A percentile compares a stretch with the other conserved stretches of the same genome.
Evolutionary conservation across 2,113 vertebrate species (phyloP).

Genomic region (Dipodomys ordii): DNA sequence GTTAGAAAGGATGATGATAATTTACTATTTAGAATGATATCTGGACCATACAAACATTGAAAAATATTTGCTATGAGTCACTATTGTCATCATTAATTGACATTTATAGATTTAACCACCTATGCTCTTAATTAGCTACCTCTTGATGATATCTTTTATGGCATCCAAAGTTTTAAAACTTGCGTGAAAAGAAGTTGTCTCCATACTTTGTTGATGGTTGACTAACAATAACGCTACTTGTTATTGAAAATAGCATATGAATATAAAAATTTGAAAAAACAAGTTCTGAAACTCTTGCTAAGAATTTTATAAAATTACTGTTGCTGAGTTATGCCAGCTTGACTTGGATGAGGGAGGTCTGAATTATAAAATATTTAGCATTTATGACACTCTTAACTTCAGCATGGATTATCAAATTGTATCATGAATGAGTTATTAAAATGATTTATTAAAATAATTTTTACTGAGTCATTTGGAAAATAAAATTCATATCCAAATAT

Average conservation of each 20-base stretch:
- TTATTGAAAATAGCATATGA: background rate
- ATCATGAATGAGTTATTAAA: conserved; percentile 21
- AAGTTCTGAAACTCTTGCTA: background rate
- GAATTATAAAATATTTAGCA: background rate
- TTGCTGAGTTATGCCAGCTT: background rate
- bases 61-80: background rate
- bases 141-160: background rate
- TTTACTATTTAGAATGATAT: background rate
- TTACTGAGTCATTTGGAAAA: conserved; percentile 20
- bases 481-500: background rate
- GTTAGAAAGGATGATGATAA: background rate
- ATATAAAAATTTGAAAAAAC: background rate
- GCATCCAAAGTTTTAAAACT: conserved; percentile 34
- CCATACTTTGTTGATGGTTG: background rate
- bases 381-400: background rate
- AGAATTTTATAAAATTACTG: background rate
- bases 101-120: background rate
- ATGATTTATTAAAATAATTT: background rate
- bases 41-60: background rate
- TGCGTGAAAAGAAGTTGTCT: background rate
- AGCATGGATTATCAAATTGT: background rate
- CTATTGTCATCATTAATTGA: background rate
- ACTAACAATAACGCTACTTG: background rate
- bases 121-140: background rate
- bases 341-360: background rate